These are phyloP conservation scores for Palloptera scutellata DNA, from an alignment of 2,888 invertebrate species.

Conservation along the genomic window DNA sequence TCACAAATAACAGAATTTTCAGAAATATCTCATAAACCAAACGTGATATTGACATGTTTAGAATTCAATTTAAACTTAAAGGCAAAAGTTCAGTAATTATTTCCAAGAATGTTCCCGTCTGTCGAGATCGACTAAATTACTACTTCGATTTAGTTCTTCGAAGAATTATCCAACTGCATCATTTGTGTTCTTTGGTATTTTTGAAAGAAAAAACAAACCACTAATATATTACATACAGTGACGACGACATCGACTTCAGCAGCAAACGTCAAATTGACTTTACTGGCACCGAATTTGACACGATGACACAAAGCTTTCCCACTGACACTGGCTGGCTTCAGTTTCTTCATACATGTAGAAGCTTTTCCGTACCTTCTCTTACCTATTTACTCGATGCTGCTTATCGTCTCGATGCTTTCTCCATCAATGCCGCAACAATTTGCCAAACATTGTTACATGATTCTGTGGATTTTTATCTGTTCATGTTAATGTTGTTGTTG, in stretches of 20 bases:
- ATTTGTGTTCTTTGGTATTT: too few species aligned
- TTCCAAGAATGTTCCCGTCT: too few species aligned
- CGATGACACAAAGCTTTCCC: slow-evolving; percentile 45
- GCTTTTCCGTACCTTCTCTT: neutral
- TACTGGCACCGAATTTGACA: slow-evolving; percentile 48
- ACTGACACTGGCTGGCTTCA: neutral
- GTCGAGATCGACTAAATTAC: too few species aligned
- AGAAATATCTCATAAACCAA: too few species aligned
- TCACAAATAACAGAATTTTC: too few species aligned
- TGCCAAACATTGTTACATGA: slow-evolving; percentile 4
- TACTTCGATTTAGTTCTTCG: too few species aligned
- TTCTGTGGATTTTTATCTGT: neutral
- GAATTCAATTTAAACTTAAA: too few species aligned
- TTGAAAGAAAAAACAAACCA: neutral
- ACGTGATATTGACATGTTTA: too few species aligned
- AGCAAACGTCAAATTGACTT: slow-evolving; percentile 55
- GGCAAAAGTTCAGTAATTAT: too few species aligned
- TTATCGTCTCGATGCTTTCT: too few species aligned
- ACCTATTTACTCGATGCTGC: neutral
- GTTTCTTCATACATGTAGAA: neutral
- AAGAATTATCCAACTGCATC: too few species aligned
- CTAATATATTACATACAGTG: neutral
- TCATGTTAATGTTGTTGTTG: neutral
- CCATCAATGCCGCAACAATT: neutral
- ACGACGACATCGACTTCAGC: neutral